These are phyloP conservation scores for Calcarius lapponicus DNA, from an alignment of 2,797 vertebrate genomes.

Conservation along the genomic window DNA sequence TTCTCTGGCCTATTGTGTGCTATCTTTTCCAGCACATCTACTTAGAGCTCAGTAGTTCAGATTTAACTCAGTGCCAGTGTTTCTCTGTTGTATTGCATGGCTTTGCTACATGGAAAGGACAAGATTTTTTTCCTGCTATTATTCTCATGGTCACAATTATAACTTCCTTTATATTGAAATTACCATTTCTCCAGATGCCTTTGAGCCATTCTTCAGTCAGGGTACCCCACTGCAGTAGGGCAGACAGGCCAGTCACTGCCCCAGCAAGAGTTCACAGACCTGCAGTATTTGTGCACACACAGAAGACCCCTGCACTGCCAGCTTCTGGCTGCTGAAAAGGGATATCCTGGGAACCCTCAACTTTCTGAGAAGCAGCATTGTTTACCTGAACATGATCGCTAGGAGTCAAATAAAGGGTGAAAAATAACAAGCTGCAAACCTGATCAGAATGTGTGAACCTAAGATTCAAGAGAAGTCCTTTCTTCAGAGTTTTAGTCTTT, in stretches of 20 bases:
- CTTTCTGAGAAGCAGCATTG: constrained; percentile 39
- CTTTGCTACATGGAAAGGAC: background rate
- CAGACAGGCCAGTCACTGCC: background rate
- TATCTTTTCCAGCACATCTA: background rate
- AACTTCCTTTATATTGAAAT: background rate
- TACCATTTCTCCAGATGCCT: background rate
- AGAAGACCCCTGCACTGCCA: background rate
- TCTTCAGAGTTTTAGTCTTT: background rate
- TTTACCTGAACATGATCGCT: constrained; percentile 4
- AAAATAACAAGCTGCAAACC: constrained; percentile 38
- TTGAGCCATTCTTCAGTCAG: background rate
- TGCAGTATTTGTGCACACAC: background rate
- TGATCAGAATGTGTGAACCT: background rate
- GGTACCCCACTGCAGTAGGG: background rate
- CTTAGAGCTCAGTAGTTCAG: background rate
- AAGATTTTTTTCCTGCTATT: background rate
- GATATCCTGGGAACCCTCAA: constrained; percentile 14
- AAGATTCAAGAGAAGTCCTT: background rate
- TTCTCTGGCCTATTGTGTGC: background rate
- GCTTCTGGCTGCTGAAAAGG: background rate
- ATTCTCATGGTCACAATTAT: background rate
- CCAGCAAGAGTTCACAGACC: background rate
- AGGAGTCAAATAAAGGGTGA: constrained; percentile 18
- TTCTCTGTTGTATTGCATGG: background rate
- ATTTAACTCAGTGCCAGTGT: background rate